Percentiles rank a stretch among this genome's conserved stretches.
Conservation (phyloP, 2,113 vertebrate species). For the Nothoprocta pentlandii region DNA sequence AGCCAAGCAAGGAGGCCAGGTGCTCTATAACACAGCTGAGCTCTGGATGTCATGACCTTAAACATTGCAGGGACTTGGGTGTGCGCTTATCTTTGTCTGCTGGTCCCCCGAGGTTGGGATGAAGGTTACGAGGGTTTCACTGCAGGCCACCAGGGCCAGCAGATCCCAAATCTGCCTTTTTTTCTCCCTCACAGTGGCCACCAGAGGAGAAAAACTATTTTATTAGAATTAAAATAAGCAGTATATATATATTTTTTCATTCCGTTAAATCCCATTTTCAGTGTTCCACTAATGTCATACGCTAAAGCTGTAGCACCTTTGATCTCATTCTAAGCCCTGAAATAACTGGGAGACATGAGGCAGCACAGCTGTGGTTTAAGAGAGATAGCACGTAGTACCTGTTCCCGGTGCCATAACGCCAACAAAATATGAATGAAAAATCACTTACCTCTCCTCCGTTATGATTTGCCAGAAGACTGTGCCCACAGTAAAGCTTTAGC, state of each 20-base stretch:
- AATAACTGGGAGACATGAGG: conserved; percentile 77
- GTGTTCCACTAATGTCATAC: conserved; percentile 70
- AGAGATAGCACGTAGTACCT: conserved; percentile 62
- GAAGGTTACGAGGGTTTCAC: not conserved
- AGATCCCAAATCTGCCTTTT: not conserved
- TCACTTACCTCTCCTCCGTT: conserved; percentile 53
- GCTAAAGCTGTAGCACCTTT: conserved; percentile 65
- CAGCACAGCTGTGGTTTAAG: conserved; percentile 73
- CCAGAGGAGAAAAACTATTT: not conserved
- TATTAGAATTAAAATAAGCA: conserved; percentile 68
- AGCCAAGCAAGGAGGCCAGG: no score
- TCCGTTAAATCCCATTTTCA: conserved; percentile 77
- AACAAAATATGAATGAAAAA: conserved; percentile 79
- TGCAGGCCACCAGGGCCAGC: not conserved
- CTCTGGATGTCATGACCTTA: not conserved
- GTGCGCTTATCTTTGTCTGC: not conserved
- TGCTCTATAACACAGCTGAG: not conserved
- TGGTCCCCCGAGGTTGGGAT: not conserved
- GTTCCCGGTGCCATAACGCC: conserved; percentile 69
- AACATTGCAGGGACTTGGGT: not conserved
- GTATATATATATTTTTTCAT: conserved; percentile 75
- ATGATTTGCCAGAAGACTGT: conserved; percentile 70
- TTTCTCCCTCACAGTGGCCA: no score
- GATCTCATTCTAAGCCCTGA: conserved; percentile 77
- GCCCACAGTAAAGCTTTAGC: conserved; percentile 65